Percentiles rank a stretch among this genome's conserved stretches.
These are phyloP conservation scores for Scrobipalpa atriplicella DNA, from an alignment of 2,888 invertebrate genomes.

Conservation along the genomic window DNA sequence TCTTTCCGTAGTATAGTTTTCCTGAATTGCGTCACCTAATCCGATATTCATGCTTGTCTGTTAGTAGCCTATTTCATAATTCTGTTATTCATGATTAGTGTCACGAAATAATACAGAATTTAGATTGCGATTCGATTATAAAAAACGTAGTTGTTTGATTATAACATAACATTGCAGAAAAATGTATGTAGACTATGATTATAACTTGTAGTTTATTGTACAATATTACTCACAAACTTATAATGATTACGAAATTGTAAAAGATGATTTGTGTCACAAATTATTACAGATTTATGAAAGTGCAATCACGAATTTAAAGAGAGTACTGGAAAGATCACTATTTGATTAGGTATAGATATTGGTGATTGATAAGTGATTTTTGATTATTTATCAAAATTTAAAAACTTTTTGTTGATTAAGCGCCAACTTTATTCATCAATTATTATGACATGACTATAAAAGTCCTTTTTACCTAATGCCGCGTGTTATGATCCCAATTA, in stretches of 20 bases:
- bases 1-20: too few species aligned
- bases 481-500: slow-evolving; percentile 18
- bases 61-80: not conserved
- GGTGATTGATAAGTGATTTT: too few species aligned
- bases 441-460: not conserved
- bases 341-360: not conserved
- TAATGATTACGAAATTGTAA: not conserved
- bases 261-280: not conserved
- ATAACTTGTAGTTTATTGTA: not conserved
- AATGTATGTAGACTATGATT: not conserved
- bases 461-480: not conserved
- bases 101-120: not conserved
- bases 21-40: not conserved
- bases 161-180: too few species aligned
- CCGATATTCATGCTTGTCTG: not conserved
- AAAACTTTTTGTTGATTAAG: too few species aligned
- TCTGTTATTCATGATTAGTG: not conserved
- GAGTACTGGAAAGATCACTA: not conserved
- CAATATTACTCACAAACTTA: not conserved
- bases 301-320: not conserved
- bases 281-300: not conserved
- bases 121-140: not conserved
- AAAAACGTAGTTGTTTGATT: not conserved
- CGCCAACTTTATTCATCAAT: not conserved
- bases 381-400: not conserved